Evolutionary conservation across 2,797 vertebrate genomes (phyloP).

Genomic region (Balearica regulorum): DNA sequence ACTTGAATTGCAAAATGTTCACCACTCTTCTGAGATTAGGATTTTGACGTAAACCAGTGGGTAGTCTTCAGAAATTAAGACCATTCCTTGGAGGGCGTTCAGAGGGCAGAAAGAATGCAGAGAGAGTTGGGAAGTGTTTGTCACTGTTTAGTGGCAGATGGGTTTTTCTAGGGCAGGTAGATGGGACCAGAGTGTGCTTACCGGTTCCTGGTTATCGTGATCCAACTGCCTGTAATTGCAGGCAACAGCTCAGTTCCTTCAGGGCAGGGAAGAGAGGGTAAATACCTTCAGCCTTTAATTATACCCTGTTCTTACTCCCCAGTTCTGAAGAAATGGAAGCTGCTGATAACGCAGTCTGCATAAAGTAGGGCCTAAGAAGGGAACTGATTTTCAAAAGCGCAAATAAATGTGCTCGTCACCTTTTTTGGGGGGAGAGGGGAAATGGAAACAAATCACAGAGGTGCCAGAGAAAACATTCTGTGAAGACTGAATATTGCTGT

Average conservation of each 20-base stretch:
- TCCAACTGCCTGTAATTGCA: background rate
- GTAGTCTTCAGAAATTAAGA: background rate
- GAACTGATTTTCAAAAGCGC: background rate
- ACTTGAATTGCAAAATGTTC: background rate
- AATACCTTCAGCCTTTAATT: conserved; percentile 7
- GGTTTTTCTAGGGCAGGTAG: background rate
- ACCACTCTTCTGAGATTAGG: background rate
- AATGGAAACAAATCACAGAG: background rate
- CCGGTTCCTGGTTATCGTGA: background rate
- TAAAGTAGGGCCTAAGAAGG: background rate
- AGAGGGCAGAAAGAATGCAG: background rate
- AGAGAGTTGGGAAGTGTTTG: background rate
- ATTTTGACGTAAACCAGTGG: background rate
- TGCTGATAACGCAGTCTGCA: background rate
- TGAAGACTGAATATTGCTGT: background rate
- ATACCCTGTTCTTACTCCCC: background rate
- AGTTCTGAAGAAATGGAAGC: background rate
- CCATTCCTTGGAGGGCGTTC: background rate
- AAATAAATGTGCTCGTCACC: background rate
- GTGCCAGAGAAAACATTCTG: background rate
- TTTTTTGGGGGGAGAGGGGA: background rate
- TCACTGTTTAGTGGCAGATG: background rate
- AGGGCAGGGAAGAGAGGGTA: conserved; percentile 6
- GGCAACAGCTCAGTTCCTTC: background rate
- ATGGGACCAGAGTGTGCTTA: background rate